Evolutionary conservation across 2,113 vertebrate species (phyloP).

Genomic region (Hypomesus transpacificus): DNA sequence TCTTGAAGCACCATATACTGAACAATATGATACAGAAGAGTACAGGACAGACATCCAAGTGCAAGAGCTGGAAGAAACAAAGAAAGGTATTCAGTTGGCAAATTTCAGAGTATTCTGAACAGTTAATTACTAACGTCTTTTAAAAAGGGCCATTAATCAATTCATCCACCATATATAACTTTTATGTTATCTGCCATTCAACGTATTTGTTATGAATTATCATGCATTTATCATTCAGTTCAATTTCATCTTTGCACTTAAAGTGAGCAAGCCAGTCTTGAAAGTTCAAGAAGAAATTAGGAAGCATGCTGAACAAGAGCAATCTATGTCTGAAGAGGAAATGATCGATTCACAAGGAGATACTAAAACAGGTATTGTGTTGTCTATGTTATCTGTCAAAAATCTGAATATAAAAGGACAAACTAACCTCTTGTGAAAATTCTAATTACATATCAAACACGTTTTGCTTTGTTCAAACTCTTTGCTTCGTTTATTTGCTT

Average conservation of each 20-base stretch:
- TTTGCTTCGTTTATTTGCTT: not conserved
- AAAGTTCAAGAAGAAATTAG: conserved; percentile 49
- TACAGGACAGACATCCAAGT: not conserved
- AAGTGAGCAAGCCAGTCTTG: conserved; percentile 40
- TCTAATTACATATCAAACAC: too few species aligned
- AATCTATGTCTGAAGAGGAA: conserved; percentile 33
- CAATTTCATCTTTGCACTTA: conserved; percentile 17
- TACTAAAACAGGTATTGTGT: conserved; percentile 3
- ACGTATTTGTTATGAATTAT: not conserved
- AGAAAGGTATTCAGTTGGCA: conserved; percentile 8
- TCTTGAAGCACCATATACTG: not conserved
- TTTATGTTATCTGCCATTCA: not conserved
- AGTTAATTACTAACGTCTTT: conserved; percentile 4
- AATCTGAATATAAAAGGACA: not conserved
- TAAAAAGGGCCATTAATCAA: not conserved
- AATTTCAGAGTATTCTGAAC: not conserved
- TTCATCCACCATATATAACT: not conserved
- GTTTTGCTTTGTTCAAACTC: not conserved
- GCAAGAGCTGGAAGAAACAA: not conserved
- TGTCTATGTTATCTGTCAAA: not conserved
- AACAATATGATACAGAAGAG: not conserved
- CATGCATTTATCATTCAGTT: not conserved
- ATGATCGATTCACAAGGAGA: conserved; percentile 52
- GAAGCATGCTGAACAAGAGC: conserved; percentile 44
- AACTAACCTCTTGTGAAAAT: not conserved